Evolutionary conservation across 1,140 invertebrate genomes (phyloP), one percentile per base, ranked within the genome.

Genomic region (Dermatophagoides farinae): DNA sequence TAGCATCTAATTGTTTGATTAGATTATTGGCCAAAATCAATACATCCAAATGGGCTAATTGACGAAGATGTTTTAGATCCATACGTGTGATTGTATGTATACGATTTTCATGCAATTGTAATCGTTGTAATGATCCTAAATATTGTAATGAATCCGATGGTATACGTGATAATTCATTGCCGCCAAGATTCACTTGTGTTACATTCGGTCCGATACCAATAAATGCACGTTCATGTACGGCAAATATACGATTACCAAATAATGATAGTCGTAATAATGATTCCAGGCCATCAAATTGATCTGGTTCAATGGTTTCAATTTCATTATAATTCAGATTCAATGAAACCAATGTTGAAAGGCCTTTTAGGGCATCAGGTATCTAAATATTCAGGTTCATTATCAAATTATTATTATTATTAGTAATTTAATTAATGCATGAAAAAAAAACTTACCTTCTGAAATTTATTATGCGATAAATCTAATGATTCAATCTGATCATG

Each of bases 401-500:
- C n/a, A 20, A 38, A 6, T 37, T 12, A 6, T 40, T 20, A 1
- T 18, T 11, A 37, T 31, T 31, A 61, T n/a, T 14, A 41, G 1
- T 31, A 46, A 23, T n/a, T 31, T 20, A 5, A 31, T 38, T 60
- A 57, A 40, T 31, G 2, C 8, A 31, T 31, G 8, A 60, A 37
- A n/a, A 16, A 44, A 5, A 6, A 14, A 40, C 20, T 50, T 60
- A 65, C 67, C 38, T 64, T 39, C 9, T 57, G 53, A 20, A 69
- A 57, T 16, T 41, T 43, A 52, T 69, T 69, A 40, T 69, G 60
- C 6, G 66, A 66, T 18, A 69, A 61, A 60, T 69, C 68, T 39
- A 69, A 38, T 6, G 66, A 60, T 57, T 69, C 66, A 1, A 69
- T 41, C 12, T 54, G 37, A 5, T 65, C 61, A 4, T 31, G 84